phyloP scores from a whole-genome alignment of 2,113 vertebrate species.

The Caracal caracal region DNA sequence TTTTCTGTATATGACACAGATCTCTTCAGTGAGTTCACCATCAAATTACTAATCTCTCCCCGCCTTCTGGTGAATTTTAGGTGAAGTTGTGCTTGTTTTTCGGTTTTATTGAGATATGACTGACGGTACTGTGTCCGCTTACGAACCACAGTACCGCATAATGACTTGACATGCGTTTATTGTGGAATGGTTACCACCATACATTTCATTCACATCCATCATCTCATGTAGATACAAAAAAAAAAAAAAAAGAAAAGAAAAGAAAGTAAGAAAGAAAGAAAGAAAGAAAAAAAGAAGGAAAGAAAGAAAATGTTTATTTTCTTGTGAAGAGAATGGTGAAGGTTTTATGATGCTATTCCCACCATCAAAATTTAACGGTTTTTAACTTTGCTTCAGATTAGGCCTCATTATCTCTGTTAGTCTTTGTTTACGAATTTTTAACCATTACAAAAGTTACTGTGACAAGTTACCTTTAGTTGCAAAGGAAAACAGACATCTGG shows the following conservation, averaged over 20 bases:
- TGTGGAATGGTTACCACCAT: neutral
- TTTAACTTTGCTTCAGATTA: neutral
- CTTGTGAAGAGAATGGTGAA: neutral
- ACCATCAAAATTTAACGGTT: conserved; percentile 37
- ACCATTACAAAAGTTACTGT: conserved; percentile 17
- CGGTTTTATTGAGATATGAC: conserved; percentile 38
- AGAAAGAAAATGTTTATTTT: neutral
- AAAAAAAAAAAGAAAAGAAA: neutral
- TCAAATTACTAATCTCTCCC: conserved; percentile 44
- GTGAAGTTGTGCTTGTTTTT: neutral
- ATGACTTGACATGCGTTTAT: neutral
- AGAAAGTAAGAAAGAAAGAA: neutral
- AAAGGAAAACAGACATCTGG: conserved; percentile 63
- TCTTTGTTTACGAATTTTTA: conserved; percentile 2
- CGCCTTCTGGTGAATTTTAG: conserved; percentile 21
- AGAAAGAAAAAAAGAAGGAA: neutral
- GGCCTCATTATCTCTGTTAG: neutral
- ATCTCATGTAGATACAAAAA: neutral
- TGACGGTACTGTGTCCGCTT: neutral
- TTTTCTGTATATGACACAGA: neutral
- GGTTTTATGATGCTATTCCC: conserved; percentile 50
- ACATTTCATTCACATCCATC: neutral
- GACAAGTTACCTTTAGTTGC: conserved; percentile 77
- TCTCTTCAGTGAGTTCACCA: neutral
- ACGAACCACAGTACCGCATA: neutral